These are phyloP conservation scores for Atrina japonica DNA, from an alignment of 2,888 invertebrate species.

Conservation along the genomic window DNA sequence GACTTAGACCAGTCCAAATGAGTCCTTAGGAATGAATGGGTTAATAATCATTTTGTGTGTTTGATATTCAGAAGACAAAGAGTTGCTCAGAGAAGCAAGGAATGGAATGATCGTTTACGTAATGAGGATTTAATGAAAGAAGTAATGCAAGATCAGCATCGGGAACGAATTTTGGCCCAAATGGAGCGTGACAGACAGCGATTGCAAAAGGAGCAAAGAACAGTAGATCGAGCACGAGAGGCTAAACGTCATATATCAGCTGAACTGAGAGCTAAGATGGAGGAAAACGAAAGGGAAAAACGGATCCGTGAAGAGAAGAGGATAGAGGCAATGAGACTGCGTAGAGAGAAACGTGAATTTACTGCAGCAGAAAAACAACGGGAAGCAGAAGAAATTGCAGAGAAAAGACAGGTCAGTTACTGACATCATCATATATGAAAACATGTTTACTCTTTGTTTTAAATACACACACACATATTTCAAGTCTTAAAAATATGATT, in stretches of 20 bases:
- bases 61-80: constrained; percentile 58
- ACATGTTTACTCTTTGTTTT: too few relatives aligned
- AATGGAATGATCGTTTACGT: constrained; percentile 58
- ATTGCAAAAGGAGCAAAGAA: constrained; percentile 62
- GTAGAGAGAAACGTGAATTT: constrained; percentile 67
- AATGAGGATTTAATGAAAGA: constrained; percentile 65
- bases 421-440: too few relatives aligned
- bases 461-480: not conserved
- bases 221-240: constrained; percentile 63
- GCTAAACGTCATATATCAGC: constrained; percentile 63
- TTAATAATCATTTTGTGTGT: too few relatives aligned
- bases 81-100: constrained; percentile 57
- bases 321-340: constrained; percentile 60
- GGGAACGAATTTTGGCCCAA: constrained; percentile 67
- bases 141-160: constrained; percentile 70
- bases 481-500: too few relatives aligned
- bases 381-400: constrained; percentile 50
- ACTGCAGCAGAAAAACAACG: constrained; percentile 48
- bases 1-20: too few relatives aligned
- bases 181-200: constrained; percentile 65
- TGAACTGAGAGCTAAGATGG: constrained; percentile 59
- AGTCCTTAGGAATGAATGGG: too few relatives aligned
- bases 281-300: constrained; percentile 61
- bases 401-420: constrained; percentile 56
- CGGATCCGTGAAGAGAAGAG: constrained; percentile 60